A percentile compares a stretch with the other conserved stretches of the same genome.
These are phyloP conservation scores for Drosophila lacertosa DNA, from an alignment of 1,140 invertebrate genomes.

Conservation along the genomic window DNA sequence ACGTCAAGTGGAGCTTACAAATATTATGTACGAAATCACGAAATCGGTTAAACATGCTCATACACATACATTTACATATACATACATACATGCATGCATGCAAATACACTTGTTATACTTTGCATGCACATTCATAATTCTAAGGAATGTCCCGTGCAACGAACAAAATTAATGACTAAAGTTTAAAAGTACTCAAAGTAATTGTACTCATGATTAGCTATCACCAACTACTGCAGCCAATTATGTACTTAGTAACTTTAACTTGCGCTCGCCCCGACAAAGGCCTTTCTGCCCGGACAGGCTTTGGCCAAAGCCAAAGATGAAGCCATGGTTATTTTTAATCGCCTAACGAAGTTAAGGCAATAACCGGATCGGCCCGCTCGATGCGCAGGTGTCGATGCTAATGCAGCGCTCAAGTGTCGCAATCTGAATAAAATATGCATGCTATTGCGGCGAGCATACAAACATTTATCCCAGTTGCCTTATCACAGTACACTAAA, in stretches of 20 bases:
- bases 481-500: background rate
- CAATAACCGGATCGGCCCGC: constrained; percentile 19
- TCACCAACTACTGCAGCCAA: constrained; percentile 4
- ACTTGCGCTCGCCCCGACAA: background rate
- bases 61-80: background rate
- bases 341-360: constrained; percentile 22
- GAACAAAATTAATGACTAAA: background rate
- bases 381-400: constrained; percentile 39
- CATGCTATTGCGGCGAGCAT: constrained; percentile 28
- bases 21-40: background rate
- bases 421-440: constrained; percentile 44
- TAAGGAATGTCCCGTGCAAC: background rate
- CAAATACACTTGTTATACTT: background rate
- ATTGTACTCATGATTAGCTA: background rate
- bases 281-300: constrained; percentile 10
- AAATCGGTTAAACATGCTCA: background rate
- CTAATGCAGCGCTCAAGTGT: constrained; percentile 24
- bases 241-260: constrained; percentile 18
- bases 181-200: background rate
- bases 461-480: constrained; percentile 39
- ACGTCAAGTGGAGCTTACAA: constrained; percentile 16
- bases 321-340: constrained; percentile 27
- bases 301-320: constrained; percentile 1
- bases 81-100: background rate
- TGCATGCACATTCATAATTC: background rate